phyloP scores from a whole-genome alignment of 2,888 invertebrate species.

The Thera britannica region DNA sequence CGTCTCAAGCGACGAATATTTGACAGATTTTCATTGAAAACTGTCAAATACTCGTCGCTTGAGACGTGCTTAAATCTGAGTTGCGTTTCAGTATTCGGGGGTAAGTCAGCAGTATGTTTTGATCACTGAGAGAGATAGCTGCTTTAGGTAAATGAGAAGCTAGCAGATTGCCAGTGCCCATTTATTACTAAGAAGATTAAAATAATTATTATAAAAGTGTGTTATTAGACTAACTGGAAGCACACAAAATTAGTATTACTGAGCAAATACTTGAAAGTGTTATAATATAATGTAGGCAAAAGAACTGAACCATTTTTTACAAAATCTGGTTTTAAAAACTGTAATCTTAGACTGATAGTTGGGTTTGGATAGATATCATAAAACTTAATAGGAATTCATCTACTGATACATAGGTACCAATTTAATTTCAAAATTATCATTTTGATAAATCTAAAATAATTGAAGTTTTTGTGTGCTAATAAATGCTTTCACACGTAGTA shows the following conservation, averaged over 20 bases:
- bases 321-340: conserved; percentile 18
- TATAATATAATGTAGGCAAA: background rate
- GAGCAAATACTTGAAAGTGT: background rate
- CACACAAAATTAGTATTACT: background rate
- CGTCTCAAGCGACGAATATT: too few relatives aligned
- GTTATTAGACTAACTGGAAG: background rate
- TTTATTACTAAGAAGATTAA: background rate
- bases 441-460: background rate
- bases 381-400: background rate
- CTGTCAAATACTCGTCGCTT: too few relatives aligned
- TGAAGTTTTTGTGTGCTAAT: conserved; percentile 7
- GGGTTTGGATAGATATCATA: conserved; percentile 15
- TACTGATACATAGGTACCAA: background rate
- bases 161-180: background rate
- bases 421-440: background rate
- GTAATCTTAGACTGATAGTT: conserved; percentile 24
- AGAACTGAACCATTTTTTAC: conserved; percentile 13
- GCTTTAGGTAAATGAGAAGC: background rate
- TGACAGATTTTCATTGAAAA: too few relatives aligned
- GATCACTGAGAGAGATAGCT: background rate
- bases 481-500: conserved; percentile 11
- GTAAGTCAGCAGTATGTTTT: background rate
- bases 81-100: too few relatives aligned
- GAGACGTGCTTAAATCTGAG: too few relatives aligned
- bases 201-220: background rate